Evolutionary conservation across 2,888 invertebrate species (phyloP).

Genomic region (Plagiodera versicolora): DNA sequence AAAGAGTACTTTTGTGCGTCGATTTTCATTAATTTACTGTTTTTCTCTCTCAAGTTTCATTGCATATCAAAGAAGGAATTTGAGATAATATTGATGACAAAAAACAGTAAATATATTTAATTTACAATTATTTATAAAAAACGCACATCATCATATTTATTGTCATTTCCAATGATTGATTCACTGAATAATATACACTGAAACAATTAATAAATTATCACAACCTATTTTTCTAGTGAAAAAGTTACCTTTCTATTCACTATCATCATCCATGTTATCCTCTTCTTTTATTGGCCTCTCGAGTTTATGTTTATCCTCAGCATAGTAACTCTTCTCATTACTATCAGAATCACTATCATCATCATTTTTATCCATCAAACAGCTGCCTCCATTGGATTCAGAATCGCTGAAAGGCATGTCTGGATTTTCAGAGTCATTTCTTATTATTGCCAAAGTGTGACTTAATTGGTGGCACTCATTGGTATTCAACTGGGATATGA

Average conservation of each 20-base stretch:
- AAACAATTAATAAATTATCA: not conserved
- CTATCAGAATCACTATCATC: not conserved
- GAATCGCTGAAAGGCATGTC: constrained; percentile 3
- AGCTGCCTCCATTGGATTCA: not conserved
- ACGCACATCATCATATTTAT: too few species aligned
- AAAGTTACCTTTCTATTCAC: not conserved
- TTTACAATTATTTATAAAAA: too few species aligned
- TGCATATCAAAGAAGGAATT: too few species aligned
- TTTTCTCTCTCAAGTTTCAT: too few species aligned
- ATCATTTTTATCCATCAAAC: not conserved
- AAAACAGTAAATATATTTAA: too few species aligned
- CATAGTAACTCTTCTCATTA: not conserved
- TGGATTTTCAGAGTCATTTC: not conserved
- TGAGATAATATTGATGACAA: too few species aligned
- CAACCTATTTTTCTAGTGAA: not conserved
- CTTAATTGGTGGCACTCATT: constrained; percentile 55
- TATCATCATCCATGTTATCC: not conserved
- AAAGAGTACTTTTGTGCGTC: too few species aligned
- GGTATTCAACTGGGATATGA: constrained; percentile 59
- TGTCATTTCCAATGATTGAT: too few species aligned
- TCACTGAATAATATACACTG: too few species aligned
- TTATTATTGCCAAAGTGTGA: constrained; percentile 52
- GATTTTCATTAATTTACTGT: too few species aligned
- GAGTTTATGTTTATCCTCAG: not conserved
- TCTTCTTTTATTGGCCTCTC: not conserved